Percentiles rank a stretch among this genome's conserved stretches.
Evolutionary conservation across 2,797 vertebrate species (phyloP).

Genomic region (Helicolenus hilgendorfi): DNA sequence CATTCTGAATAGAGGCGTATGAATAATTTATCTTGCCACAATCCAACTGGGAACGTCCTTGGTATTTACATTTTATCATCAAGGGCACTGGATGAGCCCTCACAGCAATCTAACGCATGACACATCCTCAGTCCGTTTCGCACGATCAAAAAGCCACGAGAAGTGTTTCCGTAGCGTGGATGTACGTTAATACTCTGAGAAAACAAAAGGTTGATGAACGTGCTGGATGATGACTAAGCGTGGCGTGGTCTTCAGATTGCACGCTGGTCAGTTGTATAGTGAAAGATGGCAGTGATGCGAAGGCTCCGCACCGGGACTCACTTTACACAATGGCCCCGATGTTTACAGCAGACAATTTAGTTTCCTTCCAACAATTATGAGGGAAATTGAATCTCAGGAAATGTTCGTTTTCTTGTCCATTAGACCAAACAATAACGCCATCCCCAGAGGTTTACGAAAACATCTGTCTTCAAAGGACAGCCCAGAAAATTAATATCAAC

Average conservation of each 20-base stretch:
- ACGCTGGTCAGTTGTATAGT: constrained; percentile 35
- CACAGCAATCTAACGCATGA: constrained; percentile 81
- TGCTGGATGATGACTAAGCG: constrained; percentile 70
- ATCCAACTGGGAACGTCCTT: constrained; percentile 89
- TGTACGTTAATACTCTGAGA: constrained; percentile 41
- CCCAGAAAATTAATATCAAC: constrained; percentile 86
- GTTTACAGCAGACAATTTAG: constrained; percentile 97
- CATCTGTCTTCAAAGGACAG: constrained; percentile 92
- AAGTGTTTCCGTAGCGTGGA: constrained; percentile 39
- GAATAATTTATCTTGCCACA: constrained; percentile 90
- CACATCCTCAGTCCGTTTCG: constrained; percentile 61
- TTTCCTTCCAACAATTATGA: constrained; percentile 99
- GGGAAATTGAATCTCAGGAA: constrained; percentile 99
- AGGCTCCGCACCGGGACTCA: constrained; percentile 74
- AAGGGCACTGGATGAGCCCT: constrained; percentile 85
- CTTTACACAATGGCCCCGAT: constrained; percentile 93
- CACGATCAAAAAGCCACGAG: constrained; percentile 42
- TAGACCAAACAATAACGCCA: constrained; percentile 95
- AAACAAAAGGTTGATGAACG: constrained; percentile 74
- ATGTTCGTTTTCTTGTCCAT: constrained; percentile 96
- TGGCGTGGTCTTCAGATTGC: constrained; percentile 17
- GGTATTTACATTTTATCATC: constrained; percentile 92
- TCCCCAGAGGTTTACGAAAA: constrained; percentile 90
- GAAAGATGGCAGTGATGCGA: constrained; percentile 40
- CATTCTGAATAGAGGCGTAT: constrained; percentile 85